A percentile compares a stretch with the other conserved stretches of the same genome.
These are phyloP conservation scores for Limnephilus lunatus DNA, from an alignment of 2,888 invertebrate genomes.

Conservation along the genomic window DNA sequence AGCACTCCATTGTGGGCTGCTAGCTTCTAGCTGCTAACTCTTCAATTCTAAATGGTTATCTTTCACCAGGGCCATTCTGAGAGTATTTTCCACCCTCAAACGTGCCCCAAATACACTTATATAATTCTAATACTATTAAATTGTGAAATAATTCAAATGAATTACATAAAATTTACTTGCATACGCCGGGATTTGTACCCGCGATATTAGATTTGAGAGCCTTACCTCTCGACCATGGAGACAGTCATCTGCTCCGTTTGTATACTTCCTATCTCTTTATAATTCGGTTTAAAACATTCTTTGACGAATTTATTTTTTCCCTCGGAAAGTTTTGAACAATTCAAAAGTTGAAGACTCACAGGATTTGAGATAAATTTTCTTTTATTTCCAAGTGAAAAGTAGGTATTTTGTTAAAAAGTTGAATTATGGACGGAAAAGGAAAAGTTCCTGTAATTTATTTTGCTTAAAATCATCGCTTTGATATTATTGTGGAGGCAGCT, in stretches of 20 bases:
- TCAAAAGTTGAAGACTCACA: not conserved
- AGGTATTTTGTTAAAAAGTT: not conserved
- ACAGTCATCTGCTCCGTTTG: not conserved
- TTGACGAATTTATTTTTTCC: not conserved
- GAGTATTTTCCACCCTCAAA: too few relatives aligned
- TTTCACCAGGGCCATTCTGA: too few relatives aligned
- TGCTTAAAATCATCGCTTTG: not conserved
- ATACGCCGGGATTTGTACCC: too few relatives aligned
- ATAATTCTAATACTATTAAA: too few relatives aligned
- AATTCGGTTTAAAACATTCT: not conserved
- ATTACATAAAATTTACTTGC: too few relatives aligned
- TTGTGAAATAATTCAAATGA: too few relatives aligned
- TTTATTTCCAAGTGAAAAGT: constrained; percentile 2
- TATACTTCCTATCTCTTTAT: not conserved
- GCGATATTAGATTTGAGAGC: too few relatives aligned
- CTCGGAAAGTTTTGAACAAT: not conserved
- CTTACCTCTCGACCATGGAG: too few relatives aligned
- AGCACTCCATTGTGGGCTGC: too few relatives aligned
- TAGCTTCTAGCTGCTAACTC: too few relatives aligned
- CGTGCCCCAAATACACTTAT: too few relatives aligned
- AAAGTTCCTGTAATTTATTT: not conserved
- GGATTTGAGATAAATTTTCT: not conserved
- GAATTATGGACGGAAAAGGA: not conserved
- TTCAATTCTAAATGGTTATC: too few relatives aligned
- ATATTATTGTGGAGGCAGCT: not conserved